These are phyloP conservation scores for Neelides folsomi DNA, from an alignment of 2,888 invertebrate species.

Conservation along the genomic window DNA sequence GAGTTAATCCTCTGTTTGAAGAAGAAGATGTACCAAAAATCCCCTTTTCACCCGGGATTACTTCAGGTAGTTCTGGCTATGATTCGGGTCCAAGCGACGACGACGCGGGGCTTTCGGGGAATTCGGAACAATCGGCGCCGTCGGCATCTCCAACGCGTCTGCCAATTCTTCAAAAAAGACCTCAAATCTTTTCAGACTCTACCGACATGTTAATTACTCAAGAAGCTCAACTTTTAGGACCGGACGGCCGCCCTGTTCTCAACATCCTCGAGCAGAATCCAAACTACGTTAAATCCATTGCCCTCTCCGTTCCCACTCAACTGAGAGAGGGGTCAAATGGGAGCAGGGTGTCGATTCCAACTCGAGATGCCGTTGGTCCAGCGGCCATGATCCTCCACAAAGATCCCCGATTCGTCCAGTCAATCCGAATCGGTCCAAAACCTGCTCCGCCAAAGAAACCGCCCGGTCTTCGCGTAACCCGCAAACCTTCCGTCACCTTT, in stretches of 20 bases:
- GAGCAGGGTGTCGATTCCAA: conserved; percentile 16
- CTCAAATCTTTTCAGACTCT: conserved; percentile 24
- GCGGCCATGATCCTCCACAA: conserved; percentile 15
- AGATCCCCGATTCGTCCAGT: conserved; percentile 26
- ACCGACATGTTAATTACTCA: conserved; percentile 29
- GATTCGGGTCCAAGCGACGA: conserved; percentile 32
- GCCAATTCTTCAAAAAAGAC: conserved; percentile 7
- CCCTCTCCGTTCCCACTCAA: conserved; percentile 16
- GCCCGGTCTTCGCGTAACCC: neutral
- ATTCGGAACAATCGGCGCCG: neutral
- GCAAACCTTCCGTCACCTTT: conserved; percentile 32
- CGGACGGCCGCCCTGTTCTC: conserved; percentile 26
- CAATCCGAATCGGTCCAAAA: conserved; percentile 26
- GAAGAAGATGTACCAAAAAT: conserved; percentile 21
- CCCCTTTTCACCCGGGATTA: conserved; percentile 22
- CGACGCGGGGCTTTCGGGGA: conserved; percentile 14
- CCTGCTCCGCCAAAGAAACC: neutral
- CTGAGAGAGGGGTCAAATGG: conserved; percentile 5
- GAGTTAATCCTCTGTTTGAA: conserved; percentile 32
- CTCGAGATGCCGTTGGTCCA: neutral
- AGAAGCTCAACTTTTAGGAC: conserved; percentile 24
- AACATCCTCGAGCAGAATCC: conserved; percentile 30
- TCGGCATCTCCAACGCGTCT: conserved; percentile 1
- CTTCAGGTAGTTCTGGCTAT: conserved; percentile 31
- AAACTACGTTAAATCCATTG: conserved; percentile 29